phyloP scores from a whole-genome alignment of 2,888 invertebrate genomes.

The Pristionchus japonicus region DNA sequence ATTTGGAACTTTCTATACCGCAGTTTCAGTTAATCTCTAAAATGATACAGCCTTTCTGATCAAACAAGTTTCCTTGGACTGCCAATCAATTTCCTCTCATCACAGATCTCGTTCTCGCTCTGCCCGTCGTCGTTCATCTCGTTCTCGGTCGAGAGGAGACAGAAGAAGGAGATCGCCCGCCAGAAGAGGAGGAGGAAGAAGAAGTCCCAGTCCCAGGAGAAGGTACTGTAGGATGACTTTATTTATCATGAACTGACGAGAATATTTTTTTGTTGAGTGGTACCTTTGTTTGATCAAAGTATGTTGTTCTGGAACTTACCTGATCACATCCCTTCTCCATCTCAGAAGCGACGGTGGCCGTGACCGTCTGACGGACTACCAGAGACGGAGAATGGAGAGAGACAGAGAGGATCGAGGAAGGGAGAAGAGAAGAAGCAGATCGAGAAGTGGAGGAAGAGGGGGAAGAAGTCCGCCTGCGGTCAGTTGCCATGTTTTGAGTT shows the following conservation, averaged over 20 bases:
- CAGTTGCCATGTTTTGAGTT: background rate
- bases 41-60: no score
- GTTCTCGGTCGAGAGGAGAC: background rate
- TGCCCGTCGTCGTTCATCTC: constrained; percentile 10
- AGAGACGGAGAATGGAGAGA: constrained; percentile 43
- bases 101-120: constrained; percentile 39
- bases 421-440: constrained; percentile 21
- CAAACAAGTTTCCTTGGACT: no score
- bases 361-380: constrained; percentile 19
- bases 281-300: background rate
- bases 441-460: constrained; percentile 37
- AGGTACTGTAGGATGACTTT: background rate
- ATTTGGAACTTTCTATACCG: no score
- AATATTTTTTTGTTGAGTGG: no score
- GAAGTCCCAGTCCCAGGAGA: constrained; percentile 5
- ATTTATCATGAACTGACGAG: background rate
- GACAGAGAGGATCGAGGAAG: constrained; percentile 18
- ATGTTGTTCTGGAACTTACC: no score
- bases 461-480: constrained; percentile 12
- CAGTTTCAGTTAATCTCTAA: no score
- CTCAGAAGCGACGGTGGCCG: background rate
- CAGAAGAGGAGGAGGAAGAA: constrained; percentile 18
- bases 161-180: background rate
- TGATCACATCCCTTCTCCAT: background rate
- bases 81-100: no score